These are phyloP conservation scores for Trichopoda pennipes DNA, from an alignment of 2,888 invertebrate genomes.

Conservation along the genomic window DNA sequence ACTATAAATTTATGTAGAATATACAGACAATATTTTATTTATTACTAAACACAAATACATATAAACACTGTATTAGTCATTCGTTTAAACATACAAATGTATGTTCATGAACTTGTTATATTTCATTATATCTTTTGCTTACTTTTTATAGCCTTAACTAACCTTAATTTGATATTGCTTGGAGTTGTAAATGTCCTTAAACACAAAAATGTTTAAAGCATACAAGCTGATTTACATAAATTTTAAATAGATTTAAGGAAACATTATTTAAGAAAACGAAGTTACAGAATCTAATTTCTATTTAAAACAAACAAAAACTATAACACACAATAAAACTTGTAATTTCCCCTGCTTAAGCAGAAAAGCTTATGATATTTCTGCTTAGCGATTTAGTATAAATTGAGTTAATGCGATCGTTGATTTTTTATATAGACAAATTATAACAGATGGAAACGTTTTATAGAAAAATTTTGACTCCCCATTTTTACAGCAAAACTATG, in stretches of 20 bases:
- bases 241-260: constrained; percentile 66
- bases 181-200: constrained; percentile 30
- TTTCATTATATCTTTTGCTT: constrained; percentile 29
- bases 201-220: constrained; percentile 42
- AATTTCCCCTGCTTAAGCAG: neutral
- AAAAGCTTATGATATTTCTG: neutral
- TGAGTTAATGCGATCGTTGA: too few relatives aligned
- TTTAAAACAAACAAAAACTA: constrained; percentile 36
- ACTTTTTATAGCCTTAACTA: constrained; percentile 53
- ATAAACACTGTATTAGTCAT: neutral
- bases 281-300: constrained; percentile 37
- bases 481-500: too few relatives aligned
- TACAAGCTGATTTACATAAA: constrained; percentile 52
- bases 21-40: too few relatives aligned
- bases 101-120: constrained; percentile 49
- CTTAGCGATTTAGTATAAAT: too few relatives aligned
- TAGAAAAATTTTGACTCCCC: too few relatives aligned
- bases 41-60: neutral
- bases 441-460: too few relatives aligned
- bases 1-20: constrained; percentile 73
- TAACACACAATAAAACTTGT: constrained; percentile 3
- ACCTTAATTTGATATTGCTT: constrained; percentile 62
- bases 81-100: neutral
- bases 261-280: constrained; percentile 52
- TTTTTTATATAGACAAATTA: too few relatives aligned